Evolutionary conservation across 2,888 invertebrate genomes (phyloP).

Genomic region (Tribolium freemani): DNA sequence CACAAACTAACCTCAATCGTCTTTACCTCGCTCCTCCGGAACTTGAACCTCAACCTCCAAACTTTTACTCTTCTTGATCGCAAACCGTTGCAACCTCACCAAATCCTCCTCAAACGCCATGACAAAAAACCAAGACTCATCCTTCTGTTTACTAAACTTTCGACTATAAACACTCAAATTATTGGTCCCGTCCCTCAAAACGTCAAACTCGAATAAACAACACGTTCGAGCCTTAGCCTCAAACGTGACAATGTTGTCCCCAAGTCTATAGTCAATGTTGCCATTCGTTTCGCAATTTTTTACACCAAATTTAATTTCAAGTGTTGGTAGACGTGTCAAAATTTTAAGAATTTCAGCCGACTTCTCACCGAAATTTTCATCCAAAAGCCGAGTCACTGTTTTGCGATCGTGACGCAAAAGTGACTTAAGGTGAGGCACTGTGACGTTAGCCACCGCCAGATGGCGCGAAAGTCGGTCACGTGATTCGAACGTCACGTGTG

Average conservation of each 20-base stretch:
- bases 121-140: constrained; percentile 95
- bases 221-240: constrained; percentile 59
- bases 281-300: constrained; percentile 44
- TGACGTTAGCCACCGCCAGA: constrained; percentile 51
- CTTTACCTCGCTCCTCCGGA: constrained; percentile 71
- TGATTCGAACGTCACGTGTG: constrained; percentile 79
- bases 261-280: constrained; percentile 32
- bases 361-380: constrained; percentile 53
- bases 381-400: constrained; percentile 34
- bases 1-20: neutral
- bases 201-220: constrained; percentile 59
- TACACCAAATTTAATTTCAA: constrained; percentile 56
- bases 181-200: constrained; percentile 57
- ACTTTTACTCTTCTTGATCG: constrained; percentile 69
- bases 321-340: constrained; percentile 60
- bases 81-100: constrained; percentile 84
- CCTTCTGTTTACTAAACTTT: constrained; percentile 92
- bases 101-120: constrained; percentile 82
- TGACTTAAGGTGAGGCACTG: constrained; percentile 30
- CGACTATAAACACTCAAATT: constrained; percentile 79
- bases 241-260: constrained; percentile 60
- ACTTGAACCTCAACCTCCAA: constrained; percentile 74
- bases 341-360: constrained; percentile 57
- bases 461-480: constrained; percentile 73
- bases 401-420: constrained; percentile 41